Evolutionary conservation across 2,797 vertebrate species (phyloP).

Genomic region (Anas acuta): DNA sequence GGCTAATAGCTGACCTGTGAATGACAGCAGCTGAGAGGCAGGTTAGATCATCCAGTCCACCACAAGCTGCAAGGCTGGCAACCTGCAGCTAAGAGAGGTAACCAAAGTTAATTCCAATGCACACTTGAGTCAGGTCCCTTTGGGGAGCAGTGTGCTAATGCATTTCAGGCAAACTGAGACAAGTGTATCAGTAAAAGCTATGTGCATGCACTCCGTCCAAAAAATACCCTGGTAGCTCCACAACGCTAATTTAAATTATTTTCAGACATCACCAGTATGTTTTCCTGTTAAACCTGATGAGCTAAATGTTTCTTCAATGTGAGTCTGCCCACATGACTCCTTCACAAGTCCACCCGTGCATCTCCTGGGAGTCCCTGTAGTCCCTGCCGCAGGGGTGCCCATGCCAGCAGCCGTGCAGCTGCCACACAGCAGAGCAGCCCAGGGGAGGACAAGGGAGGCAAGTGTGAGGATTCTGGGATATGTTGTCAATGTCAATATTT

Average conservation of each 20-base stretch:
- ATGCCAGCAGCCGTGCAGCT: fast-evolving
- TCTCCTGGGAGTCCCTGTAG: fast-evolving
- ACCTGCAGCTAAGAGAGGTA: not conserved
- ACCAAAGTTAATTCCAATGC: not conserved
- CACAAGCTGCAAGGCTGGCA: not conserved
- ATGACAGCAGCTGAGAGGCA: not conserved
- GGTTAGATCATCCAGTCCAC: too few species aligned
- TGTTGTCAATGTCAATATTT: not conserved
- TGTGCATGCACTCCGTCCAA: not conserved
- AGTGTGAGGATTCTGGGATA: not conserved
- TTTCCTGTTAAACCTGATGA: not conserved
- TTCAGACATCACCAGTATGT: not conserved
- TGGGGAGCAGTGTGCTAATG: fast-evolving
- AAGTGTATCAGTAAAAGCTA: not conserved
- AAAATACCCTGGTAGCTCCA: not conserved
- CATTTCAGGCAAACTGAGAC: not conserved
- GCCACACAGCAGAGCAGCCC: not conserved
- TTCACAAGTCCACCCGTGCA: fast-evolving
- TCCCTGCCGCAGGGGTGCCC: fast-evolving
- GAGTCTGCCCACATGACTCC: not conserved
- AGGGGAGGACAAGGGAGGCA: fast-evolving
- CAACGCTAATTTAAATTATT: not conserved
- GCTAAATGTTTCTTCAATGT: fast-evolving
- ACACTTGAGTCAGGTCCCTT: not conserved
- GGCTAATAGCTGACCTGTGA: fast-evolving